A percentile compares a stretch with the other conserved stretches of the same genome.
These are phyloP conservation scores for Caenorhabditis sp. DNA, from an alignment of 2,888 invertebrate species.

Conservation along the genomic window DNA sequence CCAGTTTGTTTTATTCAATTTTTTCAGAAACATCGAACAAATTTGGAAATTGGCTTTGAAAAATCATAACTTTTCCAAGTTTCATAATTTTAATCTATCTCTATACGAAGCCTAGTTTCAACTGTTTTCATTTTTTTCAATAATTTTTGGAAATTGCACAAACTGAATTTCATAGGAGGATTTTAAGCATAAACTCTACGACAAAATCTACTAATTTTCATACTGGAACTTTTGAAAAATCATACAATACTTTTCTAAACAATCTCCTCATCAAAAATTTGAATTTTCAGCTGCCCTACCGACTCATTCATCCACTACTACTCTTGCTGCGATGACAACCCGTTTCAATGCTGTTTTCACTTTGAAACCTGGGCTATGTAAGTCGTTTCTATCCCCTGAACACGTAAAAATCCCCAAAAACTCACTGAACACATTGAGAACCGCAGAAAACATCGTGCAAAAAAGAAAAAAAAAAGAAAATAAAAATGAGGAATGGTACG, in stretches of 20 bases:
- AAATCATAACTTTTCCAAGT: too few species aligned
- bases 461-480: neutral
- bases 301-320: conserved; percentile 69
- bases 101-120: too few species aligned
- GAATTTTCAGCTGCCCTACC: conserved; percentile 59
- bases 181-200: too few species aligned
- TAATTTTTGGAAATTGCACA: too few species aligned
- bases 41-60: too few species aligned
- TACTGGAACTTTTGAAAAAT: too few species aligned
- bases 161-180: too few species aligned
- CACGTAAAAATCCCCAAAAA: conserved; percentile 3
- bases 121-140: too few species aligned
- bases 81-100: too few species aligned
- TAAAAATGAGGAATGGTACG: neutral
- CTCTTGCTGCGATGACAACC: conserved; percentile 67
- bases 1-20: too few species aligned
- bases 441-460: neutral
- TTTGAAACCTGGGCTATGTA: conserved; percentile 69
- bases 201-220: too few species aligned
- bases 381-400: conserved; percentile 19
- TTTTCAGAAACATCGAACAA: too few species aligned
- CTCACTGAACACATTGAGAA: neutral
- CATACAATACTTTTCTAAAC: neutral
- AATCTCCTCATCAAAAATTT: neutral
- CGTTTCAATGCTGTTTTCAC: conserved; percentile 68